These are phyloP conservation scores for Grammomys surdaster DNA, from an alignment of 2,113 vertebrate species.

Conservation along the genomic window DNA sequence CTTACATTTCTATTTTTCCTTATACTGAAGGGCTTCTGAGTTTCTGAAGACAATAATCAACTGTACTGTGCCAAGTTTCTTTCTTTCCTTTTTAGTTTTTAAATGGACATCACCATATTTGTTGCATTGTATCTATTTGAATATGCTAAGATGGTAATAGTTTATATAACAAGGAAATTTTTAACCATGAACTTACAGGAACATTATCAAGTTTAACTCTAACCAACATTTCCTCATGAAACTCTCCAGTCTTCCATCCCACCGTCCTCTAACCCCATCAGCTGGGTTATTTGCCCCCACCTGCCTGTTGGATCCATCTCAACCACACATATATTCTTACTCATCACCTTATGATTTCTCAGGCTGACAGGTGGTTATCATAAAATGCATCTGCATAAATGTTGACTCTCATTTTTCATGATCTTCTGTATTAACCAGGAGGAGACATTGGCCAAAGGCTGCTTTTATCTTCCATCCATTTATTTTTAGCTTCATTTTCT, in stretches of 20 bases:
- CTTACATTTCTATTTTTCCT: slow-evolving; percentile 42
- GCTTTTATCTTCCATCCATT: not conserved
- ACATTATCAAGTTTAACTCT: not conserved
- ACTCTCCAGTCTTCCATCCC: not conserved
- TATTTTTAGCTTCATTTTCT: not conserved
- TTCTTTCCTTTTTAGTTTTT: too few species aligned
- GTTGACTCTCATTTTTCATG: not conserved
- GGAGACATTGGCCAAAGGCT: not conserved
- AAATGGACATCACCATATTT: not conserved
- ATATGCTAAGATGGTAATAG: not conserved
- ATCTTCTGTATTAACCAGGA: not conserved
- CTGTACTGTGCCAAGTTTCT: not conserved
- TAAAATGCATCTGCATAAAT: not conserved
- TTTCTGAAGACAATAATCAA: slow-evolving; percentile 25
- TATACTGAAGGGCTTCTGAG: not conserved
- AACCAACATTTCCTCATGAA: not conserved
- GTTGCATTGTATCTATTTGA: not conserved
- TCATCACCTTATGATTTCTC: not conserved
- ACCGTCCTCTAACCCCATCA: not conserved
- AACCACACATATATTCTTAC: not conserved
- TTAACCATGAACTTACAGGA: not conserved
- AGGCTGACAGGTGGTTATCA: not conserved
- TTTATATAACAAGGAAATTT: slow-evolving; percentile 17
- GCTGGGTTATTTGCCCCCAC: not conserved
- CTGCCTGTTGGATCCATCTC: not conserved